Evolutionary conservation across 2,888 invertebrate genomes (phyloP).

Genomic region (Tanytarsus gracilentus): DNA sequence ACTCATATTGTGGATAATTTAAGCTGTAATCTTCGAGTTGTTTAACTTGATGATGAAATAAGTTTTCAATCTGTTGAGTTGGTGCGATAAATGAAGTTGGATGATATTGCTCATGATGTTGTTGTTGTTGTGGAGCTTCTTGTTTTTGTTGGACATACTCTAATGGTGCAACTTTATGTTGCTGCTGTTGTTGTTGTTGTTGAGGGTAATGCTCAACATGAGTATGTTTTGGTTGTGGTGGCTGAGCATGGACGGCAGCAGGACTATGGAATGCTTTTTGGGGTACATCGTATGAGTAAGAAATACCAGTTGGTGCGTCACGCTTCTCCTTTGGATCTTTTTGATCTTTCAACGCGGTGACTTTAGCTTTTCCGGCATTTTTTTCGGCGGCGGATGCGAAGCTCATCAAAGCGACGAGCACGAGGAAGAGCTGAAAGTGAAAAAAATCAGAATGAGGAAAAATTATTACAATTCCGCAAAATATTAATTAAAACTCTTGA

Average conservation of each 20-base stretch:
- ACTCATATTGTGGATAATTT: too few relatives aligned
- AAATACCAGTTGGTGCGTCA: not conserved
- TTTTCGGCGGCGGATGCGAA: not conserved
- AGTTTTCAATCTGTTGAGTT: not conserved
- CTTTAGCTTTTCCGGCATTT: not conserved
- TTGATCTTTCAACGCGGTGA: too few relatives aligned
- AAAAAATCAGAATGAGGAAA: too few relatives aligned
- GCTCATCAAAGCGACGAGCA: too few relatives aligned
- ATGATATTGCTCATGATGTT: not conserved
- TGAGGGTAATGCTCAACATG: not conserved
- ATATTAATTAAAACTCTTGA: too few relatives aligned
- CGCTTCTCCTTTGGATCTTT: constrained; percentile 16
- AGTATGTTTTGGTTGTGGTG: not conserved
- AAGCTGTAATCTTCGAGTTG: too few relatives aligned
- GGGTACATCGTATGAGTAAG: constrained; percentile 17
- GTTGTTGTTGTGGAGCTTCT: not conserved
- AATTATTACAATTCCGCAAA: too few relatives aligned
- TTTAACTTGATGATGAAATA: too few relatives aligned
- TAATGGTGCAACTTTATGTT: constrained; percentile 16
- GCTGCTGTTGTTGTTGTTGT: not conserved
- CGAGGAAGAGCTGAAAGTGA: too few relatives aligned
- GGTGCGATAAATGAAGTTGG: not conserved
- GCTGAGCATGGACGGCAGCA: not conserved
- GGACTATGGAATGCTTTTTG: constrained; percentile 9
- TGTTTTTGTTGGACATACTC: not conserved